A percentile compares a stretch with the other conserved stretches of the same genome.
Conservation (phyloP, 2,888 invertebrate species). For the Cremastinae sp. region DNA sequence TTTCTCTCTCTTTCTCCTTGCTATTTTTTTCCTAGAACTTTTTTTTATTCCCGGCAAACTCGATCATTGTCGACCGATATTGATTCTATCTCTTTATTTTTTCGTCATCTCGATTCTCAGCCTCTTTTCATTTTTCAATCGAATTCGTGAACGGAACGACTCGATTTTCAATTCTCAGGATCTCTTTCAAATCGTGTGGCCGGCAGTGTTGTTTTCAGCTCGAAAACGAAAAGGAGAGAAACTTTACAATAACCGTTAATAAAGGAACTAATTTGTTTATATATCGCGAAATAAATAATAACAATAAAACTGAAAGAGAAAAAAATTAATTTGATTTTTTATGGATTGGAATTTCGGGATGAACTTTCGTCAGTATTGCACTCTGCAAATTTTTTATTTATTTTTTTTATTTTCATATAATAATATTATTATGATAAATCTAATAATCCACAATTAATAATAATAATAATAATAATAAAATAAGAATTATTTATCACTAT, state of each 20-base stretch:
- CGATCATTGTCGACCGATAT: no score
- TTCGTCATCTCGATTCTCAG: no score
- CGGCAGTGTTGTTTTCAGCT: no score
- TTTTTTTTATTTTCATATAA: slow-evolving; percentile 63
- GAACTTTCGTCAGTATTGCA: slow-evolving; percentile 48
- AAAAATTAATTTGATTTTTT: slow-evolving; percentile 21
- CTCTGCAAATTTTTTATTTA: slow-evolving; percentile 57
- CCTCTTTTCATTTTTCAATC: no score
- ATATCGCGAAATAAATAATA: background rate
- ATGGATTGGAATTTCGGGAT: slow-evolving; percentile 49
- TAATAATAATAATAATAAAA: slow-evolving; percentile 65
- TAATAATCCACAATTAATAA: slow-evolving; percentile 63
- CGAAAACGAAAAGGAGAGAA: no score
- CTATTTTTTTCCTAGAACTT: background rate
- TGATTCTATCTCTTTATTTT: no score
- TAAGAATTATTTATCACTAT: slow-evolving; percentile 73
- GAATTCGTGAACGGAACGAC: no score
- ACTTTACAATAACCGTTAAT: no score
- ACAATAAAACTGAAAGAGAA: slow-evolving; percentile 15
- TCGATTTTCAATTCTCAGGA: no score
- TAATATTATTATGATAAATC: slow-evolving; percentile 62
- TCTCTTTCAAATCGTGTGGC: no score
- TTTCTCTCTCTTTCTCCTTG: background rate
- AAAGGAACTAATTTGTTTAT: slow-evolving; percentile 1
- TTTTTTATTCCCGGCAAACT: background rate